Evolutionary conservation across 2,113 vertebrate species (phyloP).

Genomic region (Neogale vison): DNA sequence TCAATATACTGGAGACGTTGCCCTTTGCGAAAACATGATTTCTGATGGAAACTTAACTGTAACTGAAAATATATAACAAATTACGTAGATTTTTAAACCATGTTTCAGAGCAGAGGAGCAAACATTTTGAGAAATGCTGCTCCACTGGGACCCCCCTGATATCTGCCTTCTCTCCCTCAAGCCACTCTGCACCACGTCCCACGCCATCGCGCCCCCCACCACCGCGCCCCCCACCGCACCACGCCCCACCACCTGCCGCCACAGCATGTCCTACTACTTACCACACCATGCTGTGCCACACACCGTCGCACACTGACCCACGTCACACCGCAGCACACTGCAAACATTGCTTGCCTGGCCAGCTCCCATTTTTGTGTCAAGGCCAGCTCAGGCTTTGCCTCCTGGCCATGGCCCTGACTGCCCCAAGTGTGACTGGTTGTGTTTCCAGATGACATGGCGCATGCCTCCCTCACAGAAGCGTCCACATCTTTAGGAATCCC

Average conservation of each 20-base stretch:
- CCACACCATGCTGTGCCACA: rapidly evolving
- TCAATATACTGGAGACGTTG: background rate
- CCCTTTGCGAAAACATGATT: background rate
- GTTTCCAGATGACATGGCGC: background rate
- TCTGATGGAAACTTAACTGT: background rate
- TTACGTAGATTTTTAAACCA: background rate
- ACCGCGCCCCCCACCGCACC: rapidly evolving
- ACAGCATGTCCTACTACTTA: rapidly evolving
- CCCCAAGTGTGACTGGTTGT: background rate
- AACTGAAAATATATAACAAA: background rate
- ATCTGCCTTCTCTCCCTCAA: rapidly evolving
- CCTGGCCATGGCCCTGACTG: rapidly evolving
- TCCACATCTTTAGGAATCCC: background rate
- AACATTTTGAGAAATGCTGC: background rate
- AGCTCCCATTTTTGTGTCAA: background rate
- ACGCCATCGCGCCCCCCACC: rapidly evolving
- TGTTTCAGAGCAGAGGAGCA: background rate
- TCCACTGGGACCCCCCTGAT: background rate
- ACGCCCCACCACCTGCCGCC: rapidly evolving
- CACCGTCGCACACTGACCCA: background rate
- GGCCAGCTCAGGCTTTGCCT: too few species aligned
- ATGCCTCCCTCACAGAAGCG: background rate
- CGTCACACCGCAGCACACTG: rapidly evolving
- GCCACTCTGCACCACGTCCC: rapidly evolving
- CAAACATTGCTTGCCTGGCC: too few species aligned